Conservation (phyloP, 2,797 vertebrate genomes). For the Lycodopsis pacificus region DNA sequence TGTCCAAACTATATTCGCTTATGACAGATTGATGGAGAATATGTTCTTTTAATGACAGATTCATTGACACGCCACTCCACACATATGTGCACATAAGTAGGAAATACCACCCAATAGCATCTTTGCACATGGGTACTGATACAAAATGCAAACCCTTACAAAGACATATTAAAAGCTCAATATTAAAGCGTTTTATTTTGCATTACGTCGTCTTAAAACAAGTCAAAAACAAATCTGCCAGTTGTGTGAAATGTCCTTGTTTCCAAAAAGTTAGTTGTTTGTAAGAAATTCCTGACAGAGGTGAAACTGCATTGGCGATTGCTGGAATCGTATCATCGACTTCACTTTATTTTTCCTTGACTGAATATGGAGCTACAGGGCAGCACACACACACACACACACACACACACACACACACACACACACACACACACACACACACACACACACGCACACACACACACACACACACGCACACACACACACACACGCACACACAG, state of each 20-base stretch:
- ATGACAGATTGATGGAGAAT: slow-evolving; percentile 55
- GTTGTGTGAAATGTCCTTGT: background rate
- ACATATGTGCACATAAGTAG: slow-evolving; percentile 30
- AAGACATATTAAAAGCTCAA: background rate
- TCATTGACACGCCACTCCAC: slow-evolving; percentile 32
- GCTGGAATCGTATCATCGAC: background rate
- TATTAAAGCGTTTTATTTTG: background rate
- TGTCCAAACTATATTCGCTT: slow-evolving; percentile 40
- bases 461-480: background rate
- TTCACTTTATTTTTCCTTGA: background rate
- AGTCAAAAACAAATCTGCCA: background rate
- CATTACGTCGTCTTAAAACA: background rate
- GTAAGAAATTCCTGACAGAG: background rate
- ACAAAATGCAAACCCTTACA: background rate
- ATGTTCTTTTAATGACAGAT: slow-evolving; percentile 50
- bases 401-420: too few species aligned
- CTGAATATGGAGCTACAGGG: background rate
- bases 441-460: background rate
- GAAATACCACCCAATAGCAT: slow-evolving; percentile 18
- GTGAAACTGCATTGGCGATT: slow-evolving; percentile 2
- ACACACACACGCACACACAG: background rate
- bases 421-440: background rate
- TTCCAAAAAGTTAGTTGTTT: background rate
- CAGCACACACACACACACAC: background rate
- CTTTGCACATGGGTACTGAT: slow-evolving; percentile 7